phyloP scores from a whole-genome alignment of 2,888 invertebrate genomes.

The Drosophila pullipes region DNA sequence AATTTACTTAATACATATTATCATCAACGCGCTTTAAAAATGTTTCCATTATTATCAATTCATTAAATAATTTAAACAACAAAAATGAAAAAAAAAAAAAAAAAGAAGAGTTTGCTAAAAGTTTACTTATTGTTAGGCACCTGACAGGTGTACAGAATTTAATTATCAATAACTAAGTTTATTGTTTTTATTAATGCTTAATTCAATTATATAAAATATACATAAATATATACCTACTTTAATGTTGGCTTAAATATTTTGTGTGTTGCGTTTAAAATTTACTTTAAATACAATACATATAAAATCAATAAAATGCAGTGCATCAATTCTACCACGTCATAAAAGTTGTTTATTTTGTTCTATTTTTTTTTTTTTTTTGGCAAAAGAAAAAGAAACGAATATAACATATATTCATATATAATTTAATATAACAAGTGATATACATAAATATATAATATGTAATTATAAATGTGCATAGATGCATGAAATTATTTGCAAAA shows the following conservation, averaged over 20 bases:
- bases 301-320: conserved; percentile 58
- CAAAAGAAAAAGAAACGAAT: conserved; percentile 11
- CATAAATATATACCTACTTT: conserved; percentile 58
- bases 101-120: conserved; percentile 59
- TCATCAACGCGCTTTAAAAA: conserved; percentile 68
- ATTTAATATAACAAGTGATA: conserved; percentile 63
- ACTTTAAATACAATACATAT: conserved; percentile 71
- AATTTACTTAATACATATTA: conserved; percentile 37
- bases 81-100: conserved; percentile 14
- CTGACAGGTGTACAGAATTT: conserved; percentile 59
- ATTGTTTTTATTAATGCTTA: conserved; percentile 76
- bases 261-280: conserved; percentile 77
- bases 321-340: conserved; percentile 70
- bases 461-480: conserved; percentile 45
- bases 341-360: conserved; percentile 45
- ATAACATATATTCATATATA: conserved; percentile 14
- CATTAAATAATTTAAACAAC: conserved; percentile 60
- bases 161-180: conserved; percentile 73
- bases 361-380: not conserved
- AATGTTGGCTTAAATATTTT: conserved; percentile 72
- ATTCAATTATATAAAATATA: conserved; percentile 62
- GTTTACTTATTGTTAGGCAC: conserved; percentile 64
- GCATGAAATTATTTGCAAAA: conserved; percentile 51
- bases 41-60: conserved; percentile 72
- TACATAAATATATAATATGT: conserved; percentile 50